phyloP scores from a whole-genome alignment of 2,113 vertebrate genomes.

The Eptatretus burgeri region DNA sequence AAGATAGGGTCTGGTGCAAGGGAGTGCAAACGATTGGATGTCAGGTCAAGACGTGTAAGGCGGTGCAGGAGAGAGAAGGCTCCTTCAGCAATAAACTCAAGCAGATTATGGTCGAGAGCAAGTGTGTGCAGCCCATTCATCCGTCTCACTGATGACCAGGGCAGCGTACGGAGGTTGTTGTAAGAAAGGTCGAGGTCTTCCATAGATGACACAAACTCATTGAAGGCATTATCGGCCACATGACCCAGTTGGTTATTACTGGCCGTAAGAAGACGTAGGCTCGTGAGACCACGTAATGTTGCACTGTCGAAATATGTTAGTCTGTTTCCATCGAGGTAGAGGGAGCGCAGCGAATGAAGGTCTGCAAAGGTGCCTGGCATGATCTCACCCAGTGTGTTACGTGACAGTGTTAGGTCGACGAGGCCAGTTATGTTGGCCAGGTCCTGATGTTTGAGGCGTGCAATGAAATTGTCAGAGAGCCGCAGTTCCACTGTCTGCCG shows the following conservation, averaged over 20 bases:
- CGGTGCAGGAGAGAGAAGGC: constrained; percentile 46
- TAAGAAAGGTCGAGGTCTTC: constrained; percentile 65
- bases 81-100: constrained; percentile 40
- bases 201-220: constrained; percentile 40
- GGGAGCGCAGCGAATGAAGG: constrained; percentile 45
- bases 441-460: constrained; percentile 32
- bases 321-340: constrained; percentile 53
- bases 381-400: constrained; percentile 48
- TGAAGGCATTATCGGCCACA: constrained; percentile 30
- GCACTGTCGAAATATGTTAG: constrained; percentile 28
- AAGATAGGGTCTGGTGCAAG: constrained; percentile 53
- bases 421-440: constrained; percentile 56
- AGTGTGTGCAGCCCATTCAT: constrained; percentile 54
- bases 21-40: constrained; percentile 48
- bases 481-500: constrained; percentile 51
- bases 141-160: constrained; percentile 50
- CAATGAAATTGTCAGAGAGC: constrained; percentile 61
- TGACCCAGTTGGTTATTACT: constrained; percentile 53
- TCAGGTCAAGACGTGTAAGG: constrained; percentile 55
- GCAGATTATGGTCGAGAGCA: constrained; percentile 62
- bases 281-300: constrained; percentile 35
- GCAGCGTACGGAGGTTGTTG: constrained; percentile 46
- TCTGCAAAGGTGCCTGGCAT: constrained; percentile 41
- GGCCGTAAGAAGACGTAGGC: constrained; percentile 52
- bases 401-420: constrained; percentile 51